These are phyloP conservation scores for Podabrus alpinus DNA, from an alignment of 2,888 invertebrate species.

Conservation along the genomic window DNA sequence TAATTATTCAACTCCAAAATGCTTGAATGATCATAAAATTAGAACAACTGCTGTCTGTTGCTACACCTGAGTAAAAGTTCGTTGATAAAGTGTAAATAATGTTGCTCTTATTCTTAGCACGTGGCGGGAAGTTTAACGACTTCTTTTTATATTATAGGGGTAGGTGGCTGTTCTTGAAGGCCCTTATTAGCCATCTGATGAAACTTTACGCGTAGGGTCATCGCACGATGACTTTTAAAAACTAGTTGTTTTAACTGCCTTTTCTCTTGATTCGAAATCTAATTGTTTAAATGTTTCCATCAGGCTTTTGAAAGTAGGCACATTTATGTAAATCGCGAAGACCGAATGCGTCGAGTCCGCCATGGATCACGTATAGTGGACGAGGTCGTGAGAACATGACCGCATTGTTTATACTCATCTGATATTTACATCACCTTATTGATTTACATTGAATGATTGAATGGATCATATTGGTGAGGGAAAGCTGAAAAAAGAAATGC, in stretches of 20 bases:
- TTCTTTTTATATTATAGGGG: slow-evolving; percentile 39
- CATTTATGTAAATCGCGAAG: slow-evolving; percentile 19
- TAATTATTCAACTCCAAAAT: background rate
- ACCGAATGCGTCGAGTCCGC: slow-evolving; percentile 26
- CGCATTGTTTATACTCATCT: slow-evolving; percentile 33
- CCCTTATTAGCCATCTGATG: slow-evolving; percentile 27
- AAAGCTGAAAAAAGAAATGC: slow-evolving; percentile 21
- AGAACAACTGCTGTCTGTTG: slow-evolving; percentile 22
- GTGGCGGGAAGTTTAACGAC: slow-evolving; percentile 45
- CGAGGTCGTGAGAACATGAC: slow-evolving; percentile 35
- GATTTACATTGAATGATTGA: slow-evolving; percentile 33
- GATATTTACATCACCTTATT: slow-evolving; percentile 31
- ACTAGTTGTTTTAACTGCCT: background rate
- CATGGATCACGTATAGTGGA: slow-evolving; percentile 30
- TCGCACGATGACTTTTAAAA: slow-evolving; percentile 6
- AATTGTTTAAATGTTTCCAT: background rate
- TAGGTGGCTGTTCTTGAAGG: slow-evolving; percentile 25
- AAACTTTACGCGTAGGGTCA: slow-evolving; percentile 7
- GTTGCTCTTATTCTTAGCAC: slow-evolving; percentile 45
- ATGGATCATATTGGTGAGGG: slow-evolving; percentile 28
- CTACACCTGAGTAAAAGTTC: slow-evolving; percentile 46
- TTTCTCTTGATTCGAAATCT: background rate
- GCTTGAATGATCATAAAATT: slow-evolving; percentile 13
- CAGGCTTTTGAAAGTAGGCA: slow-evolving; percentile 17
- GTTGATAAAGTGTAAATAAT: slow-evolving; percentile 43